A percentile compares a stretch with the other conserved stretches of the same genome.
These are phyloP conservation scores for Drosophila nannoptera DNA, from an alignment of 1,140 invertebrate species.

Conservation along the genomic window DNA sequence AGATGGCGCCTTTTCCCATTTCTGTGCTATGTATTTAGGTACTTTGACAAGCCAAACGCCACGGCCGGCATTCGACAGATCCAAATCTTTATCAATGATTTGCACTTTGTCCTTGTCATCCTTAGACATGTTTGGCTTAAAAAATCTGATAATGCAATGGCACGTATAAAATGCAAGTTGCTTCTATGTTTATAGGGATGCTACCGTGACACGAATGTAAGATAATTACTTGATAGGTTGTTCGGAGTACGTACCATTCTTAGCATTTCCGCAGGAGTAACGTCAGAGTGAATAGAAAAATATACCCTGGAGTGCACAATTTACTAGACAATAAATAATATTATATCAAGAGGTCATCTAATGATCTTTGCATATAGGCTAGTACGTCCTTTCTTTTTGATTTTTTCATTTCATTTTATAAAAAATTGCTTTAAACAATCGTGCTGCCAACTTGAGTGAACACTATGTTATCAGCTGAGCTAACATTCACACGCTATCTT, in stretches of 20 bases:
- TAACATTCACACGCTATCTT: constrained; percentile 29
- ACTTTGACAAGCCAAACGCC: constrained; percentile 98
- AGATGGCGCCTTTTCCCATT: constrained; percentile 89
- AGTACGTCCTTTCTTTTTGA: not conserved
- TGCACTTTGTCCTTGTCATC: constrained; percentile 71
- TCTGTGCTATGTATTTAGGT: constrained; percentile 95
- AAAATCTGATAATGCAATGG: constrained; percentile 18
- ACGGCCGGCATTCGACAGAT: constrained; percentile 91
- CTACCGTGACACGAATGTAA: constrained; percentile 4
- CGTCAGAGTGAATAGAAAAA: not conserved
- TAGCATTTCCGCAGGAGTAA: not conserved
- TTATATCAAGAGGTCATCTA: not conserved
- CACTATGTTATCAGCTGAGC: constrained; percentile 16
- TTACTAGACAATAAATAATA: too few species aligned
- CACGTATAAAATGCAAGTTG: constrained; percentile 20
- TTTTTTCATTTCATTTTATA: not conserved
- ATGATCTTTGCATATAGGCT: not conserved
- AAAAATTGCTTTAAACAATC: not conserved
- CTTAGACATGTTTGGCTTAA: constrained; percentile 65
- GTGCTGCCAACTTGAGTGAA: constrained; percentile 29
- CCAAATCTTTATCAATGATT: constrained; percentile 85
- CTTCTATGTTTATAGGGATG: constrained; percentile 17
- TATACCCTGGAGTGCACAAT: too few species aligned
- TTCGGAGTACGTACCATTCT: not conserved
- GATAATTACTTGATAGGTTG: not conserved